These are phyloP conservation scores for Ochropacha duplaris DNA, from an alignment of 2,888 invertebrate species.

Conservation along the genomic window DNA sequence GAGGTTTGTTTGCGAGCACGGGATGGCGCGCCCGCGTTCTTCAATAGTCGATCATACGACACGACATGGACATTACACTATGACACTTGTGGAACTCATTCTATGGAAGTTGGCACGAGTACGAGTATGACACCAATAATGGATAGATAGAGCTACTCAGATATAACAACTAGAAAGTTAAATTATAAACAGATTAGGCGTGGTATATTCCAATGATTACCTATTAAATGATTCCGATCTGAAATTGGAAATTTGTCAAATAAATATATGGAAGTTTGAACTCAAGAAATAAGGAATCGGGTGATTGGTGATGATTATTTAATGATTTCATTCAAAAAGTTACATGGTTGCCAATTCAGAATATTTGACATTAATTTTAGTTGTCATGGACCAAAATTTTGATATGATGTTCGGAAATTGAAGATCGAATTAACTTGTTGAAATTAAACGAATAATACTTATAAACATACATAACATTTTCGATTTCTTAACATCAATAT, in stretches of 20 bases:
- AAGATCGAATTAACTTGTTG: neutral
- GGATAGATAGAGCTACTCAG: constrained; percentile 64
- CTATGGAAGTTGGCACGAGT: neutral
- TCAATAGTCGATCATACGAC: constrained; percentile 36
- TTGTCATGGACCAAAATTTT: neutral
- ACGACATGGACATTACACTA: constrained; percentile 35
- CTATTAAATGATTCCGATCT: constrained; percentile 84
- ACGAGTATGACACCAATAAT: constrained; percentile 57
- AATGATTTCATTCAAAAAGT: neutral
- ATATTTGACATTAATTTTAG: neutral
- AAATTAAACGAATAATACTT: no score
- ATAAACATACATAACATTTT: constrained; percentile 6
- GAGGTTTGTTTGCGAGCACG: constrained; percentile 5
- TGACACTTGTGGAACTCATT: constrained; percentile 26
- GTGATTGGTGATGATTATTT: constrained; percentile 10
- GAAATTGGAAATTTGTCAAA: constrained; percentile 78
- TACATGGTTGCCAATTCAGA: neutral
- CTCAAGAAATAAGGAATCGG: constrained; percentile 41
- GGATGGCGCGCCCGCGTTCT: constrained; percentile 22
- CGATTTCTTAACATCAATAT: constrained; percentile 42
- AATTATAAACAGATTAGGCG: constrained; percentile 50
- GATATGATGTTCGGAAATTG: neutral
- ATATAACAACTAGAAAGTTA: constrained; percentile 64
- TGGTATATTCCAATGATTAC: constrained; percentile 74
- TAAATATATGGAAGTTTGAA: constrained; percentile 56